Evolutionary conservation across 64 coral and sea anemone genomes (phyloP).

Genomic region (Orbicella faveolata): DNA sequence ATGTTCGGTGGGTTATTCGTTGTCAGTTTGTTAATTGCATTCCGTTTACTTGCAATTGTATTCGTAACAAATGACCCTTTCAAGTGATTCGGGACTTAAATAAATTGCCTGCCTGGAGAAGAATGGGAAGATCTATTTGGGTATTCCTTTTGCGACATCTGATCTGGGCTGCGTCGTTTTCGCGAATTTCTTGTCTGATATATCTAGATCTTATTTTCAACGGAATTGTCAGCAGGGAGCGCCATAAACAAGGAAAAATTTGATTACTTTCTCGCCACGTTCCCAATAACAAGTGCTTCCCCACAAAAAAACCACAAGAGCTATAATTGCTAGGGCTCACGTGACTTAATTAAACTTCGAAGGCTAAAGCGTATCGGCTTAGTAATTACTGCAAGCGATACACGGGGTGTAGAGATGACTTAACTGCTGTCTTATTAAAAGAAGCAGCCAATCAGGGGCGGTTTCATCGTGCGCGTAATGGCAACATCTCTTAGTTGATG

Average conservation of each 20-base stretch:
- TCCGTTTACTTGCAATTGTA: constrained; percentile 91
- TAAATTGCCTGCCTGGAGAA: constrained; percentile 77
- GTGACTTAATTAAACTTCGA: constrained; percentile 88
- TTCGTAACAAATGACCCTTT: constrained; percentile 81
- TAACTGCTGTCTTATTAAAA: constrained; percentile 82
- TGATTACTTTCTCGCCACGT: constrained; percentile 53
- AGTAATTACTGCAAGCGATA: constrained; percentile 85
- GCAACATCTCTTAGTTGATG: constrained; percentile 80
- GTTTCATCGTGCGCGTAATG: constrained; percentile 59
- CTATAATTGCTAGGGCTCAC: constrained; percentile 66
- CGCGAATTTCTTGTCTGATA: constrained; percentile 7
- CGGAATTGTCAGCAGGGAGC: constrained; percentile 48
- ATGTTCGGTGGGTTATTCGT: constrained; percentile 73
- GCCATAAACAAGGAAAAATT: constrained; percentile 49
- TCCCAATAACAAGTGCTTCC: constrained; percentile 50
- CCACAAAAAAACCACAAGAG: constrained; percentile 65
- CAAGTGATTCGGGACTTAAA: constrained; percentile 78
- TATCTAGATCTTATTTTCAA: constrained; percentile 25
- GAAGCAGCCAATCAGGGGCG: constrained; percentile 66
- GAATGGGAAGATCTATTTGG: constrained; percentile 81
- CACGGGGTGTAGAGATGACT: constrained; percentile 73
- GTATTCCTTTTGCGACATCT: constrained; percentile 72
- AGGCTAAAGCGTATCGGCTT: constrained; percentile 66
- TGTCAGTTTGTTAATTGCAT: constrained; percentile 96
- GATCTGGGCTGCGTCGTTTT: constrained; percentile 48